Conservation (phyloP, 2,888 invertebrate genomes). For the Exocentrus adspersus region DNA sequence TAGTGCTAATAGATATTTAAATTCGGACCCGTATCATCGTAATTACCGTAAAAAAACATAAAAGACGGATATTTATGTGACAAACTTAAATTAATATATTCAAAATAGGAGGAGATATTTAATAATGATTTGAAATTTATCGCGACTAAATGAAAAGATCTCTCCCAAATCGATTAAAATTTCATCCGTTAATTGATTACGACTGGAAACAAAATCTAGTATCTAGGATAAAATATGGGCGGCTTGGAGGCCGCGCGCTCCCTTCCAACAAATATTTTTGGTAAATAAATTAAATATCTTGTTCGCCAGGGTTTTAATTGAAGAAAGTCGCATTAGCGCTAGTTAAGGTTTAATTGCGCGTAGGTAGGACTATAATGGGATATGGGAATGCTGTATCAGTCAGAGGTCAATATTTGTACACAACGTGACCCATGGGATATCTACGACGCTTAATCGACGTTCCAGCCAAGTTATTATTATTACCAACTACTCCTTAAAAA, state of each 20-base stretch:
- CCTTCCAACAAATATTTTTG: too few species aligned
- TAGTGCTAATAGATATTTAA: neutral
- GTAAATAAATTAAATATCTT: too few species aligned
- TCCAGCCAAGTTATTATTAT: slow-evolving; percentile 25
- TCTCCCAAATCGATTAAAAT: neutral
- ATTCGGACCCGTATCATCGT: neutral
- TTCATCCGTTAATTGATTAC: slow-evolving; percentile 28
- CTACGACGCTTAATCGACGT: slow-evolving; percentile 29
- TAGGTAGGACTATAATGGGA: slow-evolving; percentile 50
- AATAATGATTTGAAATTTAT: too few species aligned
- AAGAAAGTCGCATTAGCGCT: slow-evolving; percentile 38
- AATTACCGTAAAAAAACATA: neutral
- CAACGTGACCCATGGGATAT: slow-evolving; percentile 53
- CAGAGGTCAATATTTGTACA: slow-evolving; percentile 61
- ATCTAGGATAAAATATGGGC: too few species aligned
- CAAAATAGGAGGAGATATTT: too few species aligned
- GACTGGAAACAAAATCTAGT: too few species aligned
- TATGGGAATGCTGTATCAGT: slow-evolving; percentile 54
- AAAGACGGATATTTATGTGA: neutral
- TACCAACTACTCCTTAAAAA: slow-evolving; percentile 15
- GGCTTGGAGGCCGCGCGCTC: too few species aligned
- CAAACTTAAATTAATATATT: too few species aligned
- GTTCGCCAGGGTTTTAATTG: too few species aligned
- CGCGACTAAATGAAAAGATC: neutral
- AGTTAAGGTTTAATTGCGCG: slow-evolving; percentile 52